Percentiles rank a stretch among this genome's conserved stretches.
phyloP scores from a whole-genome alignment of 2,797 vertebrate genomes.

The Gorsachius magnificus region DNA sequence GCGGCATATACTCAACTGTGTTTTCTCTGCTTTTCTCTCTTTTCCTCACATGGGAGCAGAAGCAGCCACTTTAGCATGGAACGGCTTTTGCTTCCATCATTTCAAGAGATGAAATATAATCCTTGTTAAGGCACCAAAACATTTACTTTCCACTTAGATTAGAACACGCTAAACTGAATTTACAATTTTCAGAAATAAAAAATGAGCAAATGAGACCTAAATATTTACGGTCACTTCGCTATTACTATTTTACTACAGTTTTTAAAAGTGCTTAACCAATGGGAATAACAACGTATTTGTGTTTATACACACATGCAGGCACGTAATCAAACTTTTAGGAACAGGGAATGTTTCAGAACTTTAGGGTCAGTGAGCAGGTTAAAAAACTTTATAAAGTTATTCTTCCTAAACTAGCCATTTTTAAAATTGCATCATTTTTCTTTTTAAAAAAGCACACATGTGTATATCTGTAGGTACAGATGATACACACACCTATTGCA shows the following conservation, averaged over 20 bases:
- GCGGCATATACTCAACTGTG: background rate
- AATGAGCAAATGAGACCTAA: background rate
- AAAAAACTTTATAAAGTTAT: background rate
- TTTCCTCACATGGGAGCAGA: conserved; percentile 5
- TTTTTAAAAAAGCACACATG: background rate
- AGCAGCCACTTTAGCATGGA: background rate
- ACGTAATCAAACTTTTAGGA: background rate
- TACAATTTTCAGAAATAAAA: background rate
- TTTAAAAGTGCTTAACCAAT: background rate
- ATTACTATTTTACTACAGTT: background rate
- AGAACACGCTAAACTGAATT: background rate
- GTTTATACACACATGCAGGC: background rate
- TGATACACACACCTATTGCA: background rate
- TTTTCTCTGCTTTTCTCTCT: conserved; percentile 25
- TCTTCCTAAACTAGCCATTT: background rate
- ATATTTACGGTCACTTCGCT: background rate
- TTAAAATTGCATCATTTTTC: background rate
- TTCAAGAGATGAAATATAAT: conserved; percentile 21
- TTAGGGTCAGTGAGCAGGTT: accelerated
- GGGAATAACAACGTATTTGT: background rate
- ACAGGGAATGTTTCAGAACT: background rate
- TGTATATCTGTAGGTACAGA: background rate
- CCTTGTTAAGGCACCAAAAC: background rate
- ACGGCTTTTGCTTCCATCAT: background rate
- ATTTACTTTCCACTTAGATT: background rate